phyloP scores from a whole-genome alignment of 2,797 vertebrate species.

The Todus mexicanus region DNA sequence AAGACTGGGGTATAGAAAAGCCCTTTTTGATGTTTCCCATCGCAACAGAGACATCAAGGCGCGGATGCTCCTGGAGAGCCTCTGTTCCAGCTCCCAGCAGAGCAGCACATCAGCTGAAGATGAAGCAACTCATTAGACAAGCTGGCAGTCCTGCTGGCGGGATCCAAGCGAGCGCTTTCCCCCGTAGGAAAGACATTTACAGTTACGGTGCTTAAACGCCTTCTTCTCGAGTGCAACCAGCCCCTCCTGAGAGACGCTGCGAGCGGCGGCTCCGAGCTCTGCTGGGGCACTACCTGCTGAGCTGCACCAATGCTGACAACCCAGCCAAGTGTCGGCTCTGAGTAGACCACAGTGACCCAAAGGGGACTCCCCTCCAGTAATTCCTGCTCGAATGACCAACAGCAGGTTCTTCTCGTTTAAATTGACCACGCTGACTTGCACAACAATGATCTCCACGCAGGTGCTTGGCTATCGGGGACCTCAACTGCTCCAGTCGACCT shows the following conservation, averaged over 20 bases:
- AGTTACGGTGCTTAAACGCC: background rate
- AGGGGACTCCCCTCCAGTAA: background rate
- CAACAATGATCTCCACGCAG: background rate
- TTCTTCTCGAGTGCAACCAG: background rate
- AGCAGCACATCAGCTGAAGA: background rate
- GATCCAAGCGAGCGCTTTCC: background rate
- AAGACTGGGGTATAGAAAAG: background rate
- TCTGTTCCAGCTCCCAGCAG: slow-evolving; percentile 18
- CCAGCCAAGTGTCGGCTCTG: rapidly evolving
- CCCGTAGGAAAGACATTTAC: background rate
- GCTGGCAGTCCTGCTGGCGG: background rate
- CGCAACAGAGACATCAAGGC: background rate
- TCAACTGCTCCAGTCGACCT: background rate
- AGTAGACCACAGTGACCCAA: background rate
- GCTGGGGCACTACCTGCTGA: background rate
- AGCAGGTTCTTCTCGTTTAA: background rate
- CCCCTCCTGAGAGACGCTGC: background rate
- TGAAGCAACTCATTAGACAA: slow-evolving; percentile 9
- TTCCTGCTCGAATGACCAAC: background rate
- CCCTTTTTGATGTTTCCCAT: background rate
- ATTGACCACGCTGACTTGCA: background rate
- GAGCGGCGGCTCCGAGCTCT: background rate
- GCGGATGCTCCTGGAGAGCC: background rate
- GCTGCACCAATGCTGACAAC: background rate
- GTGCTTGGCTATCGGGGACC: background rate